Conservation (phyloP, 2,797 vertebrate genomes). For the Crocidura indochinensis region DNA sequence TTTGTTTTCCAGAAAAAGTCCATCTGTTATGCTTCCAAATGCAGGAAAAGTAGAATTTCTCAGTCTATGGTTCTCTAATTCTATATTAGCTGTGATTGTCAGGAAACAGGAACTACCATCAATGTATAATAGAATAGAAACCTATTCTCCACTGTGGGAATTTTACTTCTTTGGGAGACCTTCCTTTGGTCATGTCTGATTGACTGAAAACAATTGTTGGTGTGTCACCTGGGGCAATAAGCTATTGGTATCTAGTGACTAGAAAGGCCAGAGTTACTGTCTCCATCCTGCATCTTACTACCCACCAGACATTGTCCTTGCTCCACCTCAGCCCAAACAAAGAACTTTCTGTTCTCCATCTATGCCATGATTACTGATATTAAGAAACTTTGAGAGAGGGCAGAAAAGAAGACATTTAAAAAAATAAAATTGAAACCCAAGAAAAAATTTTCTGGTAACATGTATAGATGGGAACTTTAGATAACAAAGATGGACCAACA, state of each 20-base stretch:
- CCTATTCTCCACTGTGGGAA: too few species aligned
- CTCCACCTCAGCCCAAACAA: background rate
- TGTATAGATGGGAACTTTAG: background rate
- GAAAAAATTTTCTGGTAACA: background rate
- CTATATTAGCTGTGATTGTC: background rate
- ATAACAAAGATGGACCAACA: background rate
- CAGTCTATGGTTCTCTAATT: background rate
- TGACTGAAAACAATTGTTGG: background rate
- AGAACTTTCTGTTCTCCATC: background rate
- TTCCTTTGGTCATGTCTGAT: too few species aligned
- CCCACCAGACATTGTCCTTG: background rate
- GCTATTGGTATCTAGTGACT: background rate
- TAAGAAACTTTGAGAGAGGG: background rate
- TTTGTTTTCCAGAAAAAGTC: background rate
- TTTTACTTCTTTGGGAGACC: too few species aligned
- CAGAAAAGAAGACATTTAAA: rapidly evolving
- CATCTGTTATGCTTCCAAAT: background rate
- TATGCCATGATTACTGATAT: background rate
- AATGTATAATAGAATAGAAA: background rate
- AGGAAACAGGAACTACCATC: background rate
- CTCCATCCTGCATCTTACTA: background rate
- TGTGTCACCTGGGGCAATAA: rapidly evolving
- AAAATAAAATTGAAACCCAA: background rate
- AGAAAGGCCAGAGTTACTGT: background rate
- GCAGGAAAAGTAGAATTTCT: background rate